phyloP scores from a whole-genome alignment of 2,113 vertebrate genomes.

The Seriola rivoliana region DNA sequence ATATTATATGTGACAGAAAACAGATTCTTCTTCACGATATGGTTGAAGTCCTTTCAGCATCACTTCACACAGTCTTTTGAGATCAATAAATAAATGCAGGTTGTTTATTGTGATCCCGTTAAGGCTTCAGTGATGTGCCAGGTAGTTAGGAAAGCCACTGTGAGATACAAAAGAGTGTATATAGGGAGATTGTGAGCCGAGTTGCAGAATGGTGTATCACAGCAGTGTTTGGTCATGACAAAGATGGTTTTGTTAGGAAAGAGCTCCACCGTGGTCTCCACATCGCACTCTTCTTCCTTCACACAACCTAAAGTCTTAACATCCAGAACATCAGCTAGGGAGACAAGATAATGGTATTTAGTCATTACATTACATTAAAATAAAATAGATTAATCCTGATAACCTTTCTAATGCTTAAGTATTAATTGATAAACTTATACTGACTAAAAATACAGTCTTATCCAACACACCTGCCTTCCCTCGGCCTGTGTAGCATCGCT shows the following conservation, averaged over 20 bases:
- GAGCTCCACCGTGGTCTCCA: slow-evolving; percentile 58
- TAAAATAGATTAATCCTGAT: not conserved
- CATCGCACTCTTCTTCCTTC: slow-evolving; percentile 66
- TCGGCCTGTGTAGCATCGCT: slow-evolving; percentile 77
- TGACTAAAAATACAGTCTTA: not conserved
- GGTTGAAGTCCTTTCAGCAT: slow-evolving; percentile 37
- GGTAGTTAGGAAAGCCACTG: slow-evolving; percentile 31
- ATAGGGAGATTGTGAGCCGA: slow-evolving; percentile 27
- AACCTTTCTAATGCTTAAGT: not conserved
- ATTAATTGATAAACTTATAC: not conserved
- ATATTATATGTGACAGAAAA: slow-evolving; percentile 1
- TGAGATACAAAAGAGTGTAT: slow-evolving; percentile 42
- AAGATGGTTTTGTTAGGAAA: slow-evolving; percentile 70
- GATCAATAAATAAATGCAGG: slow-evolving; percentile 21
- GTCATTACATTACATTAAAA: not conserved
- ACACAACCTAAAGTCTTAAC: slow-evolving; percentile 77
- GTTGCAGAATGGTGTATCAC: slow-evolving; percentile 79
- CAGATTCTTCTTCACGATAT: slow-evolving; percentile 21
- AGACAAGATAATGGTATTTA: slow-evolving; percentile 16
- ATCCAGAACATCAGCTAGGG: slow-evolving; percentile 68
- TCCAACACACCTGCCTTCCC: slow-evolving; percentile 76
- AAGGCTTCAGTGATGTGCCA: slow-evolving; percentile 36
- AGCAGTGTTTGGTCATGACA: slow-evolving; percentile 81
- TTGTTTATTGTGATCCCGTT: not conserved
- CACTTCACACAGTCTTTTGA: slow-evolving; percentile 28